Conservation (phyloP, 2,888 invertebrate genomes). For the Dryomyza anilis region DNA sequence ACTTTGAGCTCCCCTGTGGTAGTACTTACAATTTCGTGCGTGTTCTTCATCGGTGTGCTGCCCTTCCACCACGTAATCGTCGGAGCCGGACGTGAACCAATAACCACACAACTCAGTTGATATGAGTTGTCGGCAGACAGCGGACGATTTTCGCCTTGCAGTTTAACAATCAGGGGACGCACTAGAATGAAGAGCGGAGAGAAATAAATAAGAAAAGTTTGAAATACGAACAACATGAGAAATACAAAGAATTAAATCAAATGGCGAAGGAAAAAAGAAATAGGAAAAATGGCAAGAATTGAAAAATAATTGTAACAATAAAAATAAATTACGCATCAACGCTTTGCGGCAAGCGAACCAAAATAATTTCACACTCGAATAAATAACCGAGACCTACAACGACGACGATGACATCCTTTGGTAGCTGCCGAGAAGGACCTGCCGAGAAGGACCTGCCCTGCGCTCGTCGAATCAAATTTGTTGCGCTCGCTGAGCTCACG, state of each 20-base stretch:
- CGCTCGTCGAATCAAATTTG: too few species aligned
- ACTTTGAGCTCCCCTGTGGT: too few species aligned
- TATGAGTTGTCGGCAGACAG: constrained; percentile 74
- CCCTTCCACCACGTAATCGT: constrained; percentile 80
- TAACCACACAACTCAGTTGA: constrained; percentile 74
- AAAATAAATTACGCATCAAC: constrained; percentile 30
- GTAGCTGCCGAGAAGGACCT: too few species aligned
- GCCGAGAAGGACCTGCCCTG: too few species aligned
- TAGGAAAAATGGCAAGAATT: background rate
- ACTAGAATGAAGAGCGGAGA: constrained; percentile 64
- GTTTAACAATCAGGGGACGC: constrained; percentile 72
- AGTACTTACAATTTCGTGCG: constrained; percentile 69
- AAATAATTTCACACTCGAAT: constrained; percentile 30
- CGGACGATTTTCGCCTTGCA: constrained; percentile 73
- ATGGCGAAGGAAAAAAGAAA: background rate
- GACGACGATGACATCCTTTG: background rate
- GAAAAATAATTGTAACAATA: constrained; percentile 31
- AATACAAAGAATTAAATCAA: background rate
- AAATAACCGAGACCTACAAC: background rate
- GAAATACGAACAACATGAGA: background rate
- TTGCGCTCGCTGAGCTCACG: too few species aligned
- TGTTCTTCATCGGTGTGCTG: constrained; percentile 70
- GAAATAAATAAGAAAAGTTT: background rate
- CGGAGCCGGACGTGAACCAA: constrained; percentile 78
- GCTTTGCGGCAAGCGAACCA: constrained; percentile 16